phyloP scores from a whole-genome alignment of 1,140 invertebrate species.

The Atopsyche davidsoni region DNA sequence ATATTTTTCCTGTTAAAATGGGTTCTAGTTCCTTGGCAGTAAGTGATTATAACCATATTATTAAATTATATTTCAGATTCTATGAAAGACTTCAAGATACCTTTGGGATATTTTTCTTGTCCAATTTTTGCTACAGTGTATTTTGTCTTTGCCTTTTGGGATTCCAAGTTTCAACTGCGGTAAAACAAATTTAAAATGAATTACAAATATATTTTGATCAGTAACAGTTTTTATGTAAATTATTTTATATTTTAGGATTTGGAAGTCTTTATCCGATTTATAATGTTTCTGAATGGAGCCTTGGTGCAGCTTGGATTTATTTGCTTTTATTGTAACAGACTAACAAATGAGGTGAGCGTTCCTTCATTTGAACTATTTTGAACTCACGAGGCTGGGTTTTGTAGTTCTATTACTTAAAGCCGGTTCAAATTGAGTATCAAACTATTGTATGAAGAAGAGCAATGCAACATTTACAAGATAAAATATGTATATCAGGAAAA shows the following conservation, averaged over 20 bases:
- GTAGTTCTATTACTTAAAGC: too few relatives aligned
- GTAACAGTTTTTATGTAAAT: background rate
- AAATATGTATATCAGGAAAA: too few relatives aligned
- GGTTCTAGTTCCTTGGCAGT: background rate
- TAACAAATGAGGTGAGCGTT: background rate
- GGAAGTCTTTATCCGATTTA: constrained; percentile 5
- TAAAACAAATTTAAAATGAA: background rate
- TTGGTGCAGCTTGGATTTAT: background rate
- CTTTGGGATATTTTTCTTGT: constrained; percentile 3
- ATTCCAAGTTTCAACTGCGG: constrained; percentile 11
- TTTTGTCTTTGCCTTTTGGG: constrained; percentile 14
- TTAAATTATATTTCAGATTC: constrained; percentile 11
- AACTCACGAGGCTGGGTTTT: too few relatives aligned
- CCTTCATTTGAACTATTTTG: too few relatives aligned
- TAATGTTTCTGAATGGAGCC: constrained; percentile 7
- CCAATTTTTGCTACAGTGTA: constrained; percentile 5
- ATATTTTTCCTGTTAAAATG: background rate
- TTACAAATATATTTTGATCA: too few relatives aligned
- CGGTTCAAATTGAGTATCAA: too few relatives aligned
- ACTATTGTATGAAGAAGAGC: too few relatives aligned
- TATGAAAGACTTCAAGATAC: constrained; percentile 1
- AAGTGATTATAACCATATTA: background rate
- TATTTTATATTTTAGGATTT: constrained; percentile 6
- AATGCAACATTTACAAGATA: too few relatives aligned
- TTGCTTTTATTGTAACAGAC: constrained; percentile 1